These are phyloP conservation scores for Synanthedon myopaeformis DNA, from an alignment of 2,888 invertebrate genomes.

Conservation along the genomic window DNA sequence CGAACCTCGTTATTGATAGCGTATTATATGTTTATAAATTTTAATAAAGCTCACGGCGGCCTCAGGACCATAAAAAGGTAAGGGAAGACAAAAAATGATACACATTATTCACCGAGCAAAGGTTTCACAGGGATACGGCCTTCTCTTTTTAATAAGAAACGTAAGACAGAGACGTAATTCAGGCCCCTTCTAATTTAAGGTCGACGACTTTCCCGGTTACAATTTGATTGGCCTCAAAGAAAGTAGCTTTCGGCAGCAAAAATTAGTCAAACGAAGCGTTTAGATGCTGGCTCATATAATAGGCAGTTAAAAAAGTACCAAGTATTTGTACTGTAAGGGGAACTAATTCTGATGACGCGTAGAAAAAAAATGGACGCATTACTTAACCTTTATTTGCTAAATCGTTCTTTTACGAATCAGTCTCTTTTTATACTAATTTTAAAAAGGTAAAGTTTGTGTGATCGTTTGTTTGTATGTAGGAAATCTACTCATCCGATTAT, in stretches of 20 bases:
- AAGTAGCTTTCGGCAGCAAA: neutral
- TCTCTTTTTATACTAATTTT: too few relatives aligned
- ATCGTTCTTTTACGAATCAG: too few relatives aligned
- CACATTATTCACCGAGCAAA: conserved; percentile 28
- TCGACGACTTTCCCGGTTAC: conserved; percentile 21
- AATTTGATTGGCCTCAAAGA: conserved; percentile 31
- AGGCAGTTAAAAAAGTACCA: neutral
- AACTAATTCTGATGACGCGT: neutral
- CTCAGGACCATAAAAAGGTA: conserved; percentile 25
- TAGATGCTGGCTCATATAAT: neutral
- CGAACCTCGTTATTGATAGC: conserved; percentile 32
- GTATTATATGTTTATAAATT: conserved; percentile 23
- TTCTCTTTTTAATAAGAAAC: conserved; percentile 23
- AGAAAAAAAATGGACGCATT: neutral
- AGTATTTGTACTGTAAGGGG: neutral
- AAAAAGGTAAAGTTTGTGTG: too few relatives aligned
- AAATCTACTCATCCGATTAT: too few relatives aligned
- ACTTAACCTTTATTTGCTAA: too few relatives aligned
- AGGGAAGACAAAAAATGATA: conserved; percentile 36
- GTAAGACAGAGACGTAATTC: conserved; percentile 29
- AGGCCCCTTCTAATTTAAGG: conserved; percentile 25
- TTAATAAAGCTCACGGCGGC: conserved; percentile 25
- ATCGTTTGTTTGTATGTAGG: too few relatives aligned
- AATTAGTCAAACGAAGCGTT: conserved; percentile 4
- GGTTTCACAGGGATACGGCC: conserved; percentile 12